These are phyloP conservation scores for Drosophila busckii DNA, from an alignment of 1,140 invertebrate species.

Conservation along the genomic window DNA sequence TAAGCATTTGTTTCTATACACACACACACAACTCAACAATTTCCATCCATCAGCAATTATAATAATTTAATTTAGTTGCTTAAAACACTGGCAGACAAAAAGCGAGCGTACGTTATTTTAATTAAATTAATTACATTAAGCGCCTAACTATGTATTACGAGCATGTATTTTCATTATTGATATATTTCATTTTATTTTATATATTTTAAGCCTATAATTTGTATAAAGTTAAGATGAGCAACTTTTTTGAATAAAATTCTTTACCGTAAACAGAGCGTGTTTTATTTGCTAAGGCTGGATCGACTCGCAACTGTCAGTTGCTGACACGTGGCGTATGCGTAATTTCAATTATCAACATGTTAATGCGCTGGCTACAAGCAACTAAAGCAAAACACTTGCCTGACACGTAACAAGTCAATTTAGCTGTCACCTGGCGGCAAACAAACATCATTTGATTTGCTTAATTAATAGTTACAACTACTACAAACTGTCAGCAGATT, in stretches of 20 bases:
- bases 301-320: slow-evolving; percentile 1
- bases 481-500: no score
- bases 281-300: background rate
- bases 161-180: slow-evolving; percentile 55
- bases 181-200: no score
- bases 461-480: slow-evolving; percentile 53
- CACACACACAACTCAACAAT: slow-evolving; percentile 18
- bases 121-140: slow-evolving; percentile 51
- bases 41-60: slow-evolving; percentile 50
- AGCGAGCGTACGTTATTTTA: slow-evolving; percentile 53
- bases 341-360: slow-evolving; percentile 25
- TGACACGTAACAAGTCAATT: background rate
- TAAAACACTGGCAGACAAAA: slow-evolving; percentile 38
- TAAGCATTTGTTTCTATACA: slow-evolving; percentile 26
- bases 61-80: slow-evolving; percentile 6
- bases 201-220: slow-evolving; percentile 67
- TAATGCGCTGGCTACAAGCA: slow-evolving; percentile 7
- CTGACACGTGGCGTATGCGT: slow-evolving; percentile 33
- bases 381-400: background rate
- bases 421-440: background rate
- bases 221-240: slow-evolving; percentile 71
- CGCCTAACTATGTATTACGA: slow-evolving; percentile 57
- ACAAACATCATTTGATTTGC: slow-evolving; percentile 32
- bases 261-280: slow-evolving; percentile 37
- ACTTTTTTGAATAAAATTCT: slow-evolving; percentile 77